A percentile compares a stretch with the other conserved stretches of the same genome.
These are phyloP conservation scores for Caenorhabditis briggsae DNA, from an alignment of 1,140 invertebrate genomes.

Conservation along the genomic window DNA sequence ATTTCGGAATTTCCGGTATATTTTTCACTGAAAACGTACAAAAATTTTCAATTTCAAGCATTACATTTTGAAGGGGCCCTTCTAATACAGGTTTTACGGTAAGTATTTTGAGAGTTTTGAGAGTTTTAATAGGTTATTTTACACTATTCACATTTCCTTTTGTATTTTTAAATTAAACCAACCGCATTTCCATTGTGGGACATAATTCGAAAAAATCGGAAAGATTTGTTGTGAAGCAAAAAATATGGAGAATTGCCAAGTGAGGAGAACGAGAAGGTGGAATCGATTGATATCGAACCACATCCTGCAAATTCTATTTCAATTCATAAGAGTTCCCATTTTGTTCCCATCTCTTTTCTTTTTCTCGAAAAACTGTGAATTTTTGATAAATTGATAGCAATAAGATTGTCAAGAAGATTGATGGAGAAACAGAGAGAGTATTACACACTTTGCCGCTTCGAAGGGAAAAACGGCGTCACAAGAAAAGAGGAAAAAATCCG, in stretches of 20 bases:
- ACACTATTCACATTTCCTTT: not conserved
- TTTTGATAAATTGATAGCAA: not conserved
- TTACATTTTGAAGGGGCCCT: too few species aligned
- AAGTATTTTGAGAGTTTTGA: too few species aligned
- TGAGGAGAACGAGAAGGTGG: constrained; percentile 72
- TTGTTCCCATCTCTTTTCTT: not conserved
- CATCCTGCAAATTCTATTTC: constrained; percentile 60
- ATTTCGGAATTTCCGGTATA: too few species aligned
- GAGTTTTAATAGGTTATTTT: not conserved
- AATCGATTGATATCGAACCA: constrained; percentile 76
- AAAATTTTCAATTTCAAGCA: too few species aligned
- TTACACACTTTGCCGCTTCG: not conserved
- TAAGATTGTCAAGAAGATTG: not conserved
- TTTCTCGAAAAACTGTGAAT: not conserved
- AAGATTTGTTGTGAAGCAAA: constrained; percentile 77
- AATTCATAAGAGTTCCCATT: not conserved
- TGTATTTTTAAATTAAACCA: not conserved
- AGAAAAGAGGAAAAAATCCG: not conserved
- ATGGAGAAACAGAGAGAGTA: constrained; percentile 1
- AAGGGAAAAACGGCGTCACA: not conserved
- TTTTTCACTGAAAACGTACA: too few species aligned
- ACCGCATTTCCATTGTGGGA: constrained; percentile 74
- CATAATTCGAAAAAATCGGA: constrained; percentile 76
- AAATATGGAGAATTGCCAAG: constrained; percentile 77
- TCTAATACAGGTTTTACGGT: not conserved